Conservation (phyloP, 2,797 vertebrate genomes). For the Mycteria americana region DNA sequence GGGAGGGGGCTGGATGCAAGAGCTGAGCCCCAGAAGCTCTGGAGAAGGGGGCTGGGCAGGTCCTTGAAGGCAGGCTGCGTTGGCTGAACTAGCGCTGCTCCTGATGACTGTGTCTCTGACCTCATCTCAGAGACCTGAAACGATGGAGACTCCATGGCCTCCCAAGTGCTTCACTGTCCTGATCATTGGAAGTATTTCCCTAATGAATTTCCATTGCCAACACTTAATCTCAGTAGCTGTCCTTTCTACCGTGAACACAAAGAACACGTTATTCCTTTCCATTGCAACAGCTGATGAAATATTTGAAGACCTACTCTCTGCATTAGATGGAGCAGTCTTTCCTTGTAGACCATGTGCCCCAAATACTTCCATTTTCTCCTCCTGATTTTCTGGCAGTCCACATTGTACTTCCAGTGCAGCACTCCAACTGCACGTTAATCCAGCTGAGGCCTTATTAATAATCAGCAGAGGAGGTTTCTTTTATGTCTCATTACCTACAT, state of each 20-base stretch:
- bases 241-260: not conserved
- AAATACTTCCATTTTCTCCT: not conserved
- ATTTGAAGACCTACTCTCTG: not conserved
- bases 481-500: not conserved
- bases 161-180: not conserved
- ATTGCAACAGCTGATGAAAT: not conserved
- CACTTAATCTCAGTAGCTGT: not conserved
- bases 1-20: not conserved
- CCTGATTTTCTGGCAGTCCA: not conserved
- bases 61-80: not conserved
- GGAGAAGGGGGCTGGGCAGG: not conserved
- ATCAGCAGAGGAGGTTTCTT: not conserved
- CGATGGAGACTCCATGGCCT: not conserved
- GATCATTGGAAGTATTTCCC: not conserved
- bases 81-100: not conserved
- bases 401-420: not conserved
- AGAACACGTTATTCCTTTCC: not conserved
- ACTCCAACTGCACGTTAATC: not conserved
- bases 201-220: slow-evolving; percentile 19
- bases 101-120: not conserved
- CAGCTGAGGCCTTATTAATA: not conserved
- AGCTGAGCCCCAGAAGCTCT: fast-evolving
- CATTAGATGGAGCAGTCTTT: not conserved
- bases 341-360: not conserved
- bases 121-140: not conserved